These are phyloP conservation scores for Neopipo cinnamomea DNA, from an alignment of 2,113 vertebrate genomes.

Conservation along the genomic window DNA sequence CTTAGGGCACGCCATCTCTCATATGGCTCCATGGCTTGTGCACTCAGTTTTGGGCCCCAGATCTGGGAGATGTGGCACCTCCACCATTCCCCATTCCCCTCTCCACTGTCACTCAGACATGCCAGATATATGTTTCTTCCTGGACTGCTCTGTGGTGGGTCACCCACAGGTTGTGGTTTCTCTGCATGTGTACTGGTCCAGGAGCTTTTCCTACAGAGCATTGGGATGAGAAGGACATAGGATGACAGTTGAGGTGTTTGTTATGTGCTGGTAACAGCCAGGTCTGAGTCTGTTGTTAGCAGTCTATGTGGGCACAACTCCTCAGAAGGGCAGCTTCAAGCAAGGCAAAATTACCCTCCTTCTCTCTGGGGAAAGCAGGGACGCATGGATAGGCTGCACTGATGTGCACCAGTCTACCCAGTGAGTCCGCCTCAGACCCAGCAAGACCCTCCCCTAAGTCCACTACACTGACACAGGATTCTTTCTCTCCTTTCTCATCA, in stretches of 20 bases:
- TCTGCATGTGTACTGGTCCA: not conserved
- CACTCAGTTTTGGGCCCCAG: not conserved
- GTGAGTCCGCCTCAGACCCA: not conserved
- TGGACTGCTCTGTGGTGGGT: not conserved
- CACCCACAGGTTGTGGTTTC: not conserved
- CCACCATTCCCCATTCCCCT: accelerated
- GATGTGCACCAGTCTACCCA: not conserved
- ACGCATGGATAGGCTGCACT: not conserved
- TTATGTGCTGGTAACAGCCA: not conserved
- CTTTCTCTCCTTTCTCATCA: not conserved
- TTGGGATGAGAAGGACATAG: not conserved
- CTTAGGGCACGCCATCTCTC: not conserved
- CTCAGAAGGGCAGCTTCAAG: not conserved
- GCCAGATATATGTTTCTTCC: not conserved
- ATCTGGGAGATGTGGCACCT: not conserved
- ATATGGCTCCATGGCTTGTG: not conserved
- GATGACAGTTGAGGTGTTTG: not conserved
- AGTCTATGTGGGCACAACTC: not conserved
- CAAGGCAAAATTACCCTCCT: not conserved
- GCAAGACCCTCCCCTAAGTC: not conserved
- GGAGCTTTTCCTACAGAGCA: not conserved
- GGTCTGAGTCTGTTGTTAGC: not conserved
- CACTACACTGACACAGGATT: not conserved
- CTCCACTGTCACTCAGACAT: not conserved
- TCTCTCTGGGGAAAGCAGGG: not conserved